Evolutionary conservation across 2,888 invertebrate species (phyloP).

Genomic region (Brachypterus glaber): DNA sequence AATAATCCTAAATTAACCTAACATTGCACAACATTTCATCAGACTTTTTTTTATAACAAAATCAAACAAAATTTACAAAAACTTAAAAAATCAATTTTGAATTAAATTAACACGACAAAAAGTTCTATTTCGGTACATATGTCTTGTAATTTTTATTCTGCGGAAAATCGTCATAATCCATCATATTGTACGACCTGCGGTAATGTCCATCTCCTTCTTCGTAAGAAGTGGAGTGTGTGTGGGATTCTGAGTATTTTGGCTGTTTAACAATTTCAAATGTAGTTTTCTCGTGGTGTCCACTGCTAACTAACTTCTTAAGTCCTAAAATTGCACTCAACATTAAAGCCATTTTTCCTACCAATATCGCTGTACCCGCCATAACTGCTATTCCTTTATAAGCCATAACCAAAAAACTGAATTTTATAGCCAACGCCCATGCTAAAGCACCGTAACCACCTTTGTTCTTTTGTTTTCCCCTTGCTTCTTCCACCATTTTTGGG

Average conservation of each 20-base stretch:
- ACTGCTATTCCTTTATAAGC: constrained; percentile 64
- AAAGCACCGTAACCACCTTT: constrained; percentile 47
- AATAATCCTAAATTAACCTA: too few species aligned
- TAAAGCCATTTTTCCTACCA: constrained; percentile 76
- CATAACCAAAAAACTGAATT: constrained; percentile 62
- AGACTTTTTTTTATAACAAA: not conserved
- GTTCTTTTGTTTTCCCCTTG: constrained; percentile 28
- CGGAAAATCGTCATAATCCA: constrained; percentile 1
- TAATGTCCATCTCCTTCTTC: constrained; percentile 27
- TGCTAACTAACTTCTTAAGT: constrained; percentile 64
- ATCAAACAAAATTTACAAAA: not conserved
- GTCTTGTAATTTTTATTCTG: constrained; percentile 4
- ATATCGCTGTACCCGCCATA: constrained; percentile 70
- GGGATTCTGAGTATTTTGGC: constrained; percentile 70
- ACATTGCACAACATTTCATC: too few species aligned
- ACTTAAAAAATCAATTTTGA: constrained; percentile 8
- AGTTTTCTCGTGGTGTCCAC: constrained; percentile 61
- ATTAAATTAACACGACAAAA: too few species aligned
- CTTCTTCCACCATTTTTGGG: constrained; percentile 41
- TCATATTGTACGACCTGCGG: constrained; percentile 10
- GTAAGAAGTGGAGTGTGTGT: constrained; percentile 54
- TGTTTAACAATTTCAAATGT: constrained; percentile 80
- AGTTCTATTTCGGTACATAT: constrained; percentile 6
- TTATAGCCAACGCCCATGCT: constrained; percentile 58
- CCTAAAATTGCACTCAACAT: constrained; percentile 70